phyloP scores from a whole-genome alignment of 2,113 vertebrate species.

The Chionomys nivalis region DNA sequence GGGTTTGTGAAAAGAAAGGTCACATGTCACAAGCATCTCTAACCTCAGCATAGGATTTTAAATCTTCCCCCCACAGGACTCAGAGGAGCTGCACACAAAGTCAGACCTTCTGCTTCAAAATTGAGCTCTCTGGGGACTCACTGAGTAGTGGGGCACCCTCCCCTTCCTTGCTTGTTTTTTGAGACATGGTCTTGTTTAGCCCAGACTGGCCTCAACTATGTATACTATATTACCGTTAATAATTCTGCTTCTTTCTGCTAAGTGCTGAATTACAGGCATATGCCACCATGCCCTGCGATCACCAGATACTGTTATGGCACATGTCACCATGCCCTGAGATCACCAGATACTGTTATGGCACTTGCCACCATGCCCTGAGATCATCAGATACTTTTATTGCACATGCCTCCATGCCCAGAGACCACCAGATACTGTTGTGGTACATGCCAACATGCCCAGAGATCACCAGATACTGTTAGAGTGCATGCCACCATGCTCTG shows the following conservation, averaged over 20 bases:
- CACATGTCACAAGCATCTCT: background rate
- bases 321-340: rapidly evolving
- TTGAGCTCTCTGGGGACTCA: background rate
- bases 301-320: background rate
- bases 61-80: background rate
- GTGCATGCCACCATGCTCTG: too few relatives aligned
- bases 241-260: background rate
- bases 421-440: background rate
- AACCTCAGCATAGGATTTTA: background rate
- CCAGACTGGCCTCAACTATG: background rate
- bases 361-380: too few relatives aligned
- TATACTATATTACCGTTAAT: background rate
- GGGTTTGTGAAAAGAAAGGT: background rate
- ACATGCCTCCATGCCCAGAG: too few relatives aligned
- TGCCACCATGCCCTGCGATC: too few relatives aligned
- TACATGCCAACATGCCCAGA: too few relatives aligned
- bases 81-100: background rate
- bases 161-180: background rate
- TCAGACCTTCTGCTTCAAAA: background rate
- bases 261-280: background rate
- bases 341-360: background rate
- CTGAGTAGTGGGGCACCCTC: background rate
- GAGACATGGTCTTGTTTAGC: background rate
- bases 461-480: too few relatives aligned
- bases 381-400: background rate